phyloP scores from a whole-genome alignment of 2,113 vertebrate genomes.

The Mustela lutreola region DNA sequence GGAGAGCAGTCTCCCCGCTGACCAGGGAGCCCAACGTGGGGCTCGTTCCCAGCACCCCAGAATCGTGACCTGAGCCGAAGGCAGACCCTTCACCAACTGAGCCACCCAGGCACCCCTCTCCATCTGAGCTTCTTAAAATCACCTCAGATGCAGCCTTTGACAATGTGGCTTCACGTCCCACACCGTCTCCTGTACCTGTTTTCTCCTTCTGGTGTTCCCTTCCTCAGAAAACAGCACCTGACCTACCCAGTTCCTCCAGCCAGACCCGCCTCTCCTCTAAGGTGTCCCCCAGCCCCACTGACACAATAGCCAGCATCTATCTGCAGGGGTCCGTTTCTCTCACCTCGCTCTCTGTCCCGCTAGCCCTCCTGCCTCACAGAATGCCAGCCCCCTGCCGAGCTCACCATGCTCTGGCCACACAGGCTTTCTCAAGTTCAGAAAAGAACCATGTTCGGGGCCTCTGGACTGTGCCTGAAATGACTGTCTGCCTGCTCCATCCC shows the following conservation, averaged over 20 bases:
- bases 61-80: neutral
- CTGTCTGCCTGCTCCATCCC: rapidly evolving
- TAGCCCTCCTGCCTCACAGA: neutral
- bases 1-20: too few species aligned
- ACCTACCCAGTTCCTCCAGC: neutral
- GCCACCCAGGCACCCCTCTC: neutral
- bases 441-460: neutral
- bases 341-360: too few species aligned
- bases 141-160: neutral
- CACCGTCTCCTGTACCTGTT: neutral
- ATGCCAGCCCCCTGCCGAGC: neutral
- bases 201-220: neutral
- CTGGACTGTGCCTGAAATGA: neutral
- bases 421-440: neutral
- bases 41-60: neutral
- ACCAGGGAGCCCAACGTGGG: neutral
- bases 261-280: neutral
- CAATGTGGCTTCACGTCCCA: rapidly evolving
- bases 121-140: neutral
- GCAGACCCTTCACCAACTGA: neutral
- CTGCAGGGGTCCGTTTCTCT: neutral
- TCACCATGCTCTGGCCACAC: neutral
- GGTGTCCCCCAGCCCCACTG: neutral
- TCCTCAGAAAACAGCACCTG: neutral
- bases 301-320: rapidly evolving